Conservation (phyloP, 2,113 vertebrate genomes). For the Sinosuthora webbiana region DNA sequence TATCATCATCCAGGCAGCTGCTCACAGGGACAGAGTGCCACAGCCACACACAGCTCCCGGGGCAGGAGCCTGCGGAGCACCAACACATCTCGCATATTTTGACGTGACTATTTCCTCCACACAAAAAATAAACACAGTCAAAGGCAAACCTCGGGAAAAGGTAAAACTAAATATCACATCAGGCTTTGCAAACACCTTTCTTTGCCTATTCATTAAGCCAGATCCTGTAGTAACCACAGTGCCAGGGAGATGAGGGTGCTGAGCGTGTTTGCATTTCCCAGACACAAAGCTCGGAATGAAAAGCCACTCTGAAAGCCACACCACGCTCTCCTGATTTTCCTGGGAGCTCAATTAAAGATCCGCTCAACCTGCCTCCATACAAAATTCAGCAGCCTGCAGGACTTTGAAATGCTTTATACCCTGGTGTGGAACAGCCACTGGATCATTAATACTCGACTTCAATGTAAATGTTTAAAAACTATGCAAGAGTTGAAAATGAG, state of each 20-base stretch:
- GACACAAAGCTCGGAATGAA: background rate
- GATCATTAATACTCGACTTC: constrained; percentile 4
- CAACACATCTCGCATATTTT: background rate
- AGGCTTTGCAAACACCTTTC: background rate
- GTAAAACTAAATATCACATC: background rate
- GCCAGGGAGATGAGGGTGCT: background rate
- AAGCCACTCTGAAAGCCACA: background rate
- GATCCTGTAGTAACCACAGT: background rate
- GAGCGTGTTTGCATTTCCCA: background rate
- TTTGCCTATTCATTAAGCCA: background rate
- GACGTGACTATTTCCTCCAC: background rate
- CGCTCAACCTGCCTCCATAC: constrained; percentile 20
- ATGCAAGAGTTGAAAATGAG: background rate
- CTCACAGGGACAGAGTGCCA: background rate
- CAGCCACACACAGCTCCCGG: background rate
- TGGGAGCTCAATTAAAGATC: constrained; percentile 39
- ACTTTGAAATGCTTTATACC: constrained; percentile 25
- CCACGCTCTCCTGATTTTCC: background rate
- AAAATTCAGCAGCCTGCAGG: constrained; percentile 50
- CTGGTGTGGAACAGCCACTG: constrained; percentile 1
- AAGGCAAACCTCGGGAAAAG: background rate
- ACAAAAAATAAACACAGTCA: background rate
- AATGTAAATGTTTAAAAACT: constrained; percentile 35
- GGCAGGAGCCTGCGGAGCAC: constrained; percentile 4
- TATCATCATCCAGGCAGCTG: background rate